Evolutionary conservation across 2,113 vertebrate genomes (phyloP), one percentile per base, ranked within the genome.

Genomic region (Colinus virginianus): DNA sequence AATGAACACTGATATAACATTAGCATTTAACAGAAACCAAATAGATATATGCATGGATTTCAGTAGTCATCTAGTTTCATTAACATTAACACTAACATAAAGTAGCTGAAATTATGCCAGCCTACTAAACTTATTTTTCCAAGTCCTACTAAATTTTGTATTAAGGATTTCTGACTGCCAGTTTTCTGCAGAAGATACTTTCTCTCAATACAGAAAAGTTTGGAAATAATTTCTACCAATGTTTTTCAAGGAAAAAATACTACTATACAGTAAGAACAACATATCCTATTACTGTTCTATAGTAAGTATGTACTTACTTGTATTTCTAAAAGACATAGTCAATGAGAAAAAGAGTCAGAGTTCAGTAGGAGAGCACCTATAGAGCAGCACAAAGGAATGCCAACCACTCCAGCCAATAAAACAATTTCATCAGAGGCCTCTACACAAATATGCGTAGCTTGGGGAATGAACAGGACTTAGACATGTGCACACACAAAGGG

Each of bases 81-180:
- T 69, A 45, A 51, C 6, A 13, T 77, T 61, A 67, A 76, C 10
- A 25, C 2, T 42, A 70, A 53, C 7, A 59, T 36, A 15, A 70
- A 78, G 12, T 30, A 7, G 30, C 12, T 56, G 58, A 71, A 49
- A 42, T 21, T 56, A 32, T 40, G 28, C 5, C 21, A 91, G 34
- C n/a, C 16, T 6, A n/a, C 43, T 45, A 59, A 63, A 58, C 2
- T 34, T 25, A 25, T 28, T 42, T 12, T 0, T 0, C 7, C 9
- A 8, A 67, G 1, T 43, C 3, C 11, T n/a, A 38, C 12, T 34
- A 49, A 18, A 59, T 55, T n/a, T 59, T n/a, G 8, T 22, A 68
- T 3, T 45, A 82, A 23, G 4, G 5, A 5, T 84, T 89, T 75
- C 36, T 59, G 6, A 28, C 64, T 53, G 2, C 7, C 2, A 36